Conservation (phyloP, 1,140 invertebrate genomes). For the Drosophila rhopaloa region DNA sequence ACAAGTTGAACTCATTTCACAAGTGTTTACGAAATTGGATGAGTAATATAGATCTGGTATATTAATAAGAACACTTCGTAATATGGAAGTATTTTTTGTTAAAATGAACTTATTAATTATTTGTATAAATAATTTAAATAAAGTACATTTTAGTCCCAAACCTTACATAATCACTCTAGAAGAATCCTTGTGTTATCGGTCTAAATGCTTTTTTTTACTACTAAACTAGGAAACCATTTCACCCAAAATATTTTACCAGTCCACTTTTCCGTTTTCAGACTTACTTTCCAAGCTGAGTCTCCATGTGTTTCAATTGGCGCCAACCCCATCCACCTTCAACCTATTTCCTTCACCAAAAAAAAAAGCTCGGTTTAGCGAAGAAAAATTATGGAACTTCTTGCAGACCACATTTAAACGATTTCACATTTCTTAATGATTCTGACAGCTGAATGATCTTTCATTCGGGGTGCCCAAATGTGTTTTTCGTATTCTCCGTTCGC, state of each 20-base stretch:
- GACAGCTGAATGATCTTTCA: constrained; percentile 81
- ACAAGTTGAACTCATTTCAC: constrained; percentile 31
- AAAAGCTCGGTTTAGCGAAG: constrained; percentile 63
- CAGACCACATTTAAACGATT: constrained; percentile 73
- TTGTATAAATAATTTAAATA: too few species aligned
- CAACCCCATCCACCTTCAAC: constrained; percentile 24
- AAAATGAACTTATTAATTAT: too few species aligned
- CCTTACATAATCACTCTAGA: too few species aligned
- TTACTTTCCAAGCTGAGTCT: constrained; percentile 19
- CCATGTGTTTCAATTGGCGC: constrained; percentile 58
- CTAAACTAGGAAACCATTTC: too few species aligned
- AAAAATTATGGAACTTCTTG: constrained; percentile 31
- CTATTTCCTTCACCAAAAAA: constrained; percentile 13
- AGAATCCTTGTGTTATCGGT: too few species aligned
- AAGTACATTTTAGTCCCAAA: too few species aligned
- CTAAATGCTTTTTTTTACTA: too few species aligned
- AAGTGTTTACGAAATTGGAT: constrained; percentile 17
- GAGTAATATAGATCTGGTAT: neutral
- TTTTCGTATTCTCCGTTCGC: constrained; percentile 48
- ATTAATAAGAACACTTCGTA: neutral
- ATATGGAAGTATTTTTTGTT: too few species aligned
- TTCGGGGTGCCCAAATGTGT: constrained; percentile 48
- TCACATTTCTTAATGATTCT: constrained; percentile 80
- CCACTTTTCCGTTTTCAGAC: neutral
- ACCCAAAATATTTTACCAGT: neutral